Evolutionary conservation across 2,113 vertebrate species (phyloP).

Genomic region (Hystrix brachyura): DNA sequence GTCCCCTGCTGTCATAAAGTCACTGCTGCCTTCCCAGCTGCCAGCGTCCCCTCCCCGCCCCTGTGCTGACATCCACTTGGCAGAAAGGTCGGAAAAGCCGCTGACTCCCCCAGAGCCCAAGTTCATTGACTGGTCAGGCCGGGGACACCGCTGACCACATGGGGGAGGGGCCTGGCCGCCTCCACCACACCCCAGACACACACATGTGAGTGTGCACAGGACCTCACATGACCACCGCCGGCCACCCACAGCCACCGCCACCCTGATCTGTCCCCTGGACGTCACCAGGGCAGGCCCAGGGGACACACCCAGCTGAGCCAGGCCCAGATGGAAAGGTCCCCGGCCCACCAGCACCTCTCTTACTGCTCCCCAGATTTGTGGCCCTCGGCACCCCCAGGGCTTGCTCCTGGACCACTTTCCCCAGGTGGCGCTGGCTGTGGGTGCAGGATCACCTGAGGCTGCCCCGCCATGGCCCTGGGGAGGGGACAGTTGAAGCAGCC

Average conservation of each 20-base stretch:
- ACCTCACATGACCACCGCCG: not conserved
- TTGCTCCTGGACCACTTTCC: not conserved
- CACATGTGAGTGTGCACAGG: accelerated
- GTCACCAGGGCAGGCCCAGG: not conserved
- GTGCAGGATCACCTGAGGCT: not conserved
- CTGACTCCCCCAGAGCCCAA: slow-evolving; percentile 74
- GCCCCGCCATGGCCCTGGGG: not conserved
- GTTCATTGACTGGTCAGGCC: slow-evolving; percentile 80
- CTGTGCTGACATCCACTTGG: slow-evolving; percentile 73
- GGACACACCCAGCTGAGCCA: not conserved
- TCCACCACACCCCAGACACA: not conserved
- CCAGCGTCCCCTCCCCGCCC: not conserved
- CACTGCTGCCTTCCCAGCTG: slow-evolving; percentile 24
- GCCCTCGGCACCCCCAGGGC: not conserved
- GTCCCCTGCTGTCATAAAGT: slow-evolving; percentile 50
- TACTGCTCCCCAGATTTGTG: not conserved
- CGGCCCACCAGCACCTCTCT: not conserved
- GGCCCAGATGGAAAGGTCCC: too few relatives aligned
- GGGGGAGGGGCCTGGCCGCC: not conserved
- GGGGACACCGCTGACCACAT: not conserved
- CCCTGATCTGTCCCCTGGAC: not conserved
- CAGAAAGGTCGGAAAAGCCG: slow-evolving; percentile 64
- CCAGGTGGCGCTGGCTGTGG: not conserved
- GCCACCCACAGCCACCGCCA: not conserved
- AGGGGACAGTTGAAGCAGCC: not conserved